Conservation (phyloP, 92 coral and sea anemone genomes). For the Siderastrea radians region DNA sequence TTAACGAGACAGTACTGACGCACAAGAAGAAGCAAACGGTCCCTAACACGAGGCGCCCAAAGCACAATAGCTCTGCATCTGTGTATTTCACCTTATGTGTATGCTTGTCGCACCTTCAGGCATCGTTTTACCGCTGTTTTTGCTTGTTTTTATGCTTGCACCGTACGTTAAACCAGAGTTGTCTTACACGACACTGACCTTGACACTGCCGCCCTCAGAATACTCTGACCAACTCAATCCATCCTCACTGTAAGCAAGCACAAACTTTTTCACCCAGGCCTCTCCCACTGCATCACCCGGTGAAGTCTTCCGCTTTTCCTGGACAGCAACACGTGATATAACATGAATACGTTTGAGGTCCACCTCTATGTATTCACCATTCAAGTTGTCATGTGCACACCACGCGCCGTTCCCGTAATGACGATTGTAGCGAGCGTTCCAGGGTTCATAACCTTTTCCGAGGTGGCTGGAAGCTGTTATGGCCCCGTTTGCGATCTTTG, state of each 20-base stretch:
- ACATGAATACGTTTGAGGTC: constrained; percentile 41
- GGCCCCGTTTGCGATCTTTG: constrained; percentile 47
- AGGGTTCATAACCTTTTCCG: constrained; percentile 58
- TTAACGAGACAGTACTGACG: no score
- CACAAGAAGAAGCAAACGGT: no score
- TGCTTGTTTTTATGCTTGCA: neutral
- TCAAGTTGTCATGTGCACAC: constrained; percentile 68
- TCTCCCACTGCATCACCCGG: constrained; percentile 17
- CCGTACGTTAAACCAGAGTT: no score
- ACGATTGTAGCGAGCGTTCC: constrained; percentile 72
- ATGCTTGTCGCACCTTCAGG: neutral
- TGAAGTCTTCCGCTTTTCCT: constrained; percentile 57
- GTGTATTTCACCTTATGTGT: no score
- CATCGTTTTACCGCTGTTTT: neutral
- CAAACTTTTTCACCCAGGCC: constrained; percentile 76
- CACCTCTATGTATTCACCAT: constrained; percentile 64
- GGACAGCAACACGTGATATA: constrained; percentile 54
- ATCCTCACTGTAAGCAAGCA: constrained; percentile 57
- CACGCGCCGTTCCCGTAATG: constrained; percentile 79
- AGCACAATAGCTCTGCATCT: no score
- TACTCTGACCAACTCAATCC: constrained; percentile 62
- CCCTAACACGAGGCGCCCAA: no score
- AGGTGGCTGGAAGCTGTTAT: constrained; percentile 74
- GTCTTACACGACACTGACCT: constrained; percentile 19
- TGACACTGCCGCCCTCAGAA: constrained; percentile 25